Evolutionary conservation across 2,113 vertebrate genomes (phyloP), one percentile per base, ranked within the genome.

Genomic region (Brachypodius melanocephalos): DNA sequence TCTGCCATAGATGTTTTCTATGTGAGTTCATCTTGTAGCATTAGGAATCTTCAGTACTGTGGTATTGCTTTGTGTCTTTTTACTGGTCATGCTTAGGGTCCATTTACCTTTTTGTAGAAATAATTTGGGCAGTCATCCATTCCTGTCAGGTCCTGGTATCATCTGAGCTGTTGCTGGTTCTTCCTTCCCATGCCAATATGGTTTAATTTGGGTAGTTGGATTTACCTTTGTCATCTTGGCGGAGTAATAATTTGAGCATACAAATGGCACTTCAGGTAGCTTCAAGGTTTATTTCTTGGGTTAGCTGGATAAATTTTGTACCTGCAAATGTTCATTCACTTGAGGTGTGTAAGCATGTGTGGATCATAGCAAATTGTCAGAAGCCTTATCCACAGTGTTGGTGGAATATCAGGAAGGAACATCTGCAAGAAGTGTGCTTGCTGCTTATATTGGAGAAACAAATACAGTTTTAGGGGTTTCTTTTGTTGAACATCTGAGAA

Each of bases 401-500:
- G 18, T 62, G 28, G 25, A 84, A 61, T 2, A 1, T 52, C 1
- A 5, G 34, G 34, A 77, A 16, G 43, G 31, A 71, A 10, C 68
- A 68, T 59, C 57, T 2, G 1, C 68, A 86, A 81, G n/a, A 92
- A 90, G 62, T 31, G 12, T 61, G 55, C 49, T 69, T 81, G 45
- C 25, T 89, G 19, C 62, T 75, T 82, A 68, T 43, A 58, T 9
- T 81, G 62, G 58, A 92, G 66, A 85, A 91, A 78, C 28, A 78
- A 89, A 74, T 74, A 71, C 17, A 28, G 14, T 78, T 92, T 78
- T 92, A 78, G 65, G 26, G 5, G 8, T 49, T 92, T 93, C 34
- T 86, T 84, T 89, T 78, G 40, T 65, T 78, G 76, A 84, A 69
- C 54, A 75, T 87, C 42, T 95, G 87, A 83, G 69, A 94, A 95